These are phyloP conservation scores for Spodoptera frugiperda DNA, from an alignment of 1,140 invertebrate species.

Conservation along the genomic window DNA sequence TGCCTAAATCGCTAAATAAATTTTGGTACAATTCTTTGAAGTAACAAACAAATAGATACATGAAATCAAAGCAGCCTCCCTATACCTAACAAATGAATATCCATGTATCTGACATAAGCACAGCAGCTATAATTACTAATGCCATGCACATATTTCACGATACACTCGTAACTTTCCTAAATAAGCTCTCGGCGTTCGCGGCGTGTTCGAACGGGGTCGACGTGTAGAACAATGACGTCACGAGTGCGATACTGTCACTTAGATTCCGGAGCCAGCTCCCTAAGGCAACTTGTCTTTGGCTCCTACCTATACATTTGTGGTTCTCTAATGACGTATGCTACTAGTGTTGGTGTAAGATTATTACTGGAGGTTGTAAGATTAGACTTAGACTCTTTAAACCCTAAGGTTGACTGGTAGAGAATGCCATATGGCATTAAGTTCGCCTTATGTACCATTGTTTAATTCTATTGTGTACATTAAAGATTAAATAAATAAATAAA, in stretches of 20 bases:
- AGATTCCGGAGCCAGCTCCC: conserved; percentile 56
- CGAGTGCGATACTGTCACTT: conserved; percentile 61
- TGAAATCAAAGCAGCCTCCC: not conserved
- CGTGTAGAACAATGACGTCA: conserved; percentile 64
- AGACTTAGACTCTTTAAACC: too few species aligned
- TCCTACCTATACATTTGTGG: not conserved
- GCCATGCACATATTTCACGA: conserved; percentile 24
- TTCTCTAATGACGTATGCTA: not conserved
- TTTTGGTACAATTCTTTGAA: too few species aligned
- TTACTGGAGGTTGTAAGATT: too few species aligned
- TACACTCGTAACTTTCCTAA: conserved; percentile 48
- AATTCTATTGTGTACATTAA: too few species aligned
- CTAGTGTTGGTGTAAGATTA: not conserved
- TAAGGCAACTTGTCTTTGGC: conserved; percentile 50
- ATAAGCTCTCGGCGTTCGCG: conserved; percentile 21
- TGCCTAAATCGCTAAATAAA: too few species aligned
- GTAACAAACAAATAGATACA: not conserved
- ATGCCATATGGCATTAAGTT: too few species aligned
- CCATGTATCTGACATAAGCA: too few species aligned
- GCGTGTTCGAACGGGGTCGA: conserved; percentile 52
- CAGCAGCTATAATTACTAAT: conserved; percentile 45
- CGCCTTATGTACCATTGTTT: too few species aligned
- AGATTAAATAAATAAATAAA: too few species aligned
- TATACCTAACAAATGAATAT: not conserved
- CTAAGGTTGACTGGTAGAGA: too few species aligned